Evolutionary conservation across 2,888 invertebrate species (phyloP).

Genomic region (Polydrusus pterygomalis): DNA sequence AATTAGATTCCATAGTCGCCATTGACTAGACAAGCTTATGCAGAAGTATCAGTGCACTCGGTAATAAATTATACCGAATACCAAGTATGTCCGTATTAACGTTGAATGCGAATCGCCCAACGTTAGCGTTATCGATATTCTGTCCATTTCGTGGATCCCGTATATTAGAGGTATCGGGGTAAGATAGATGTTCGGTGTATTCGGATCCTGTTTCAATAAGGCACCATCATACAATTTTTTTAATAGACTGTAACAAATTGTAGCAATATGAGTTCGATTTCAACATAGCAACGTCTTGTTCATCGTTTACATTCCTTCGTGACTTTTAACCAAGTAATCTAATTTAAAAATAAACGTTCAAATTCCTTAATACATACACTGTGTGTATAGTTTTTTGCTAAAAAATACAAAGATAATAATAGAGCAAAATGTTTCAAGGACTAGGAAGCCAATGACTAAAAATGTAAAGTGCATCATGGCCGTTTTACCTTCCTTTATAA

Average conservation of each 20-base stretch:
- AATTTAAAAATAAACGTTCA: not conserved
- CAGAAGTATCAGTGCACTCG: not conserved
- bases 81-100: too few species aligned
- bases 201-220: not conserved
- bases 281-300: not conserved
- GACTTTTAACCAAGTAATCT: not conserved
- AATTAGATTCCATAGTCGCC: conserved; percentile 17
- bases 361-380: not conserved
- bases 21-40: not conserved
- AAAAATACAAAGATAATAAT: not conserved
- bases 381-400: not conserved
- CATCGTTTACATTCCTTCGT: conserved; percentile 6
- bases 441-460: not conserved
- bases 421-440: not conserved
- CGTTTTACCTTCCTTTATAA: not conserved
- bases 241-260: conserved; percentile 1
- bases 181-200: not conserved
- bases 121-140: too few species aligned
- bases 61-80: not conserved
- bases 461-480: not conserved
- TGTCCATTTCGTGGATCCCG: too few species aligned
- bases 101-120: too few species aligned
- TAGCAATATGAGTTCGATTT: conserved; percentile 1
- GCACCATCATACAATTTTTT: too few species aligned
- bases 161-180: too few species aligned